A percentile compares a stretch with the other conserved stretches of the same genome.
Evolutionary conservation across 1,140 invertebrate species (phyloP).

Genomic region (Rhagoletis pomonella): DNA sequence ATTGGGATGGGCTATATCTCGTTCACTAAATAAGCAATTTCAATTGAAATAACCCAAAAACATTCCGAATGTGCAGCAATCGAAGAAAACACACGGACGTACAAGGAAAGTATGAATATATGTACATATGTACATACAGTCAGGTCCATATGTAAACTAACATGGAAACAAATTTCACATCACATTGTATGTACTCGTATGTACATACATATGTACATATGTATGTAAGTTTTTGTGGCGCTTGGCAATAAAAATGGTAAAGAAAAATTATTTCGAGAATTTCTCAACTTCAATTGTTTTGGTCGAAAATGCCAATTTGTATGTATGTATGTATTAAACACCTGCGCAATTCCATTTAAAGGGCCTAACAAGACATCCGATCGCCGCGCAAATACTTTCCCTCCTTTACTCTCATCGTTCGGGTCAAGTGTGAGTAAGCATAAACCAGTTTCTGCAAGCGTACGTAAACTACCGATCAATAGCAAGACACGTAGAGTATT

Average conservation of each 20-base stretch:
- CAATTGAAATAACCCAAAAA: conserved; percentile 51
- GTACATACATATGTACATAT: background rate
- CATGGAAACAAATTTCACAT: background rate
- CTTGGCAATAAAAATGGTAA: background rate
- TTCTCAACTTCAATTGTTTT: conserved; percentile 26
- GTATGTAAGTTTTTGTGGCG: background rate
- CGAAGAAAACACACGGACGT: background rate
- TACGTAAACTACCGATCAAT: no score
- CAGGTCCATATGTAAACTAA: background rate
- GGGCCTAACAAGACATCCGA: no score
- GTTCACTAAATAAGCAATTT: conserved; percentile 51
- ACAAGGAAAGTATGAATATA: background rate
- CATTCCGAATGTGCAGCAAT: conserved; percentile 29
- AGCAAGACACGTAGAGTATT: no score
- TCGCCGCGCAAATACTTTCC: no score
- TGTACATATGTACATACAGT: background rate
- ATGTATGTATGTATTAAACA: background rate
- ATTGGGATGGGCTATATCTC: conserved; percentile 31
- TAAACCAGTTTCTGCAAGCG: no score
- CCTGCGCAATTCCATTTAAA: no score
- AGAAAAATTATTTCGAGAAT: conserved; percentile 12
- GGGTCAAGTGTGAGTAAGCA: no score
- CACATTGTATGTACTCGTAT: background rate
- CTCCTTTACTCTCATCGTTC: no score
- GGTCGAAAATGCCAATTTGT: conserved; percentile 21